A percentile compares a stretch with the other conserved stretches of the same genome.
Evolutionary conservation across 1,140 invertebrate genomes (phyloP).

Genomic region (Platyura marginata): DNA sequence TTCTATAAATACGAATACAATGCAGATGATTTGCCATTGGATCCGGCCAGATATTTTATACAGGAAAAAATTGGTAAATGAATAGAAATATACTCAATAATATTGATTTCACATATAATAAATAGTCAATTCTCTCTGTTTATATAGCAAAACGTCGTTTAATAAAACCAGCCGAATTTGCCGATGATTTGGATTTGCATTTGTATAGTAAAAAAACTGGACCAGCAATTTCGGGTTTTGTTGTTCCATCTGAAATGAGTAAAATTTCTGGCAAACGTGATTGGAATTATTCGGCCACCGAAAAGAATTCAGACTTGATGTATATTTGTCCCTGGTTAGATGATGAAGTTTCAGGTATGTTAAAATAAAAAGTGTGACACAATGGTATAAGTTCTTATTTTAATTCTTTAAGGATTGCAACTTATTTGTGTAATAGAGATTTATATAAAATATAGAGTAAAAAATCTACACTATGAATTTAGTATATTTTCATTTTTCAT

Average conservation of each 20-base stretch:
- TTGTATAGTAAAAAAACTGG: conserved; percentile 4
- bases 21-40: conserved; percentile 19
- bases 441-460: no score
- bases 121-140: neutral
- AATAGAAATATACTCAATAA: neutral
- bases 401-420: no score
- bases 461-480: no score
- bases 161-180: neutral
- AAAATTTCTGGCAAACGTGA: neutral
- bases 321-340: neutral
- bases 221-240: neutral
- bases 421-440: no score
- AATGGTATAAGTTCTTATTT: no score
- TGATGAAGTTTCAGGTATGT: no score
- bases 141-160: neutral
- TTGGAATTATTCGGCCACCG: neutral
- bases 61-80: conserved; percentile 18
- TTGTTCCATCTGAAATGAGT: neutral
- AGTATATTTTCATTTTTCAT: no score
- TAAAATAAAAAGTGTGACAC: no score
- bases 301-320: neutral
- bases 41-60: conserved; percentile 16
- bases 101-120: neutral
- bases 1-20: conserved; percentile 15
- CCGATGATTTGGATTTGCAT: conserved; percentile 15